Evolutionary conservation across 1,140 invertebrate species (phyloP).

Genomic region (Globodera rostochiensis): DNA sequence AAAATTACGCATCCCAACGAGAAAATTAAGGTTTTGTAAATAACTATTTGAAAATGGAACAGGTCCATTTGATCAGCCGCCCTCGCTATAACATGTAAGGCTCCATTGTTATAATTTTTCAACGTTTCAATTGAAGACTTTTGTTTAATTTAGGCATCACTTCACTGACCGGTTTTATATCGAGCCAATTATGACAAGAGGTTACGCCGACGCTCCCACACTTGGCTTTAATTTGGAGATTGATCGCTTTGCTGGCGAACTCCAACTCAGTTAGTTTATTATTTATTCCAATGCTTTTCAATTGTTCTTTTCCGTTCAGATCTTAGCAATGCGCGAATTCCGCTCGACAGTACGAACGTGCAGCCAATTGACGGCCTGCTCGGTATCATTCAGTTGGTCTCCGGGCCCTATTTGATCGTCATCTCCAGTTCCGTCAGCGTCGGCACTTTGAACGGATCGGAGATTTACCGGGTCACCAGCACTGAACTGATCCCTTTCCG

Average conservation of each 20-base stretch:
- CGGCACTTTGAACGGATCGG: constrained; percentile 81
- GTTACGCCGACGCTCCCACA: background rate
- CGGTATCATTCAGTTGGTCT: constrained; percentile 81
- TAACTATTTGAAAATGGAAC: background rate
- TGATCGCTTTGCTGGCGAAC: constrained; percentile 12
- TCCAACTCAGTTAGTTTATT: constrained; percentile 4
- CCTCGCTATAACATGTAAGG: background rate
- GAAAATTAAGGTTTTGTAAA: background rate
- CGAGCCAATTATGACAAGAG: constrained; percentile 11
- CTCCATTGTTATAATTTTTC: background rate
- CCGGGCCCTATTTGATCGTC: constrained; percentile 76
- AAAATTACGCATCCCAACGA: no score
- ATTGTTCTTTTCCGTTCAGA: constrained; percentile 5
- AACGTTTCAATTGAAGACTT: no score
- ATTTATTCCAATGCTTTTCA: background rate
- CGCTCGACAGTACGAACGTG: constrained; percentile 47
- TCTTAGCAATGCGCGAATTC: constrained; percentile 46
- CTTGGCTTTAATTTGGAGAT: constrained; percentile 11
- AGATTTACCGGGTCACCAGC: constrained; percentile 81
- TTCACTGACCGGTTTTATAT: constrained; percentile 18
- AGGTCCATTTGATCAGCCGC: background rate
- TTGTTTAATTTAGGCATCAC: background rate
- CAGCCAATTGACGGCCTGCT: constrained; percentile 80
- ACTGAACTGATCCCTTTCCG: constrained; percentile 85
- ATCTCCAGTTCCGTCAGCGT: constrained; percentile 82